A percentile compares a stretch with the other conserved stretches of the same genome.
These are phyloP conservation scores for Cynodonichthys magdalenae DNA, from an alignment of 2,797 vertebrate species.

Conservation along the genomic window DNA sequence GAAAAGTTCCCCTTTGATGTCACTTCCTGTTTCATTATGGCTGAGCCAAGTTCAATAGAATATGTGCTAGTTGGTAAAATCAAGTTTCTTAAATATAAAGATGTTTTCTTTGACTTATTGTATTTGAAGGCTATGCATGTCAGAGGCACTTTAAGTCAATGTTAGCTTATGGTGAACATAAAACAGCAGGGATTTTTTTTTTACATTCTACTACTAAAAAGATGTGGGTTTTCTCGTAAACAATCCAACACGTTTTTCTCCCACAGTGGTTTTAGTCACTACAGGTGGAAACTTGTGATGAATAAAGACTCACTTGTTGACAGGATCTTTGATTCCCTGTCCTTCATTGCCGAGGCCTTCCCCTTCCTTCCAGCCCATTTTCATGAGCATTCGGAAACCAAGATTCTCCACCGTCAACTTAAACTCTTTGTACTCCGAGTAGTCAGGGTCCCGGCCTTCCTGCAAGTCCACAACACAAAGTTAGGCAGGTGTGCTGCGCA, in stretches of 20 bases:
- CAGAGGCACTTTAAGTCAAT: too few relatives aligned
- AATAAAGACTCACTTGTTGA: conserved; percentile 85
- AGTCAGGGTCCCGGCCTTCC: conserved; percentile 97
- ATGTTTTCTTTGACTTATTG: too few relatives aligned
- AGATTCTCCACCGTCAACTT: conserved; percentile 98
- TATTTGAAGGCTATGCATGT: too few relatives aligned
- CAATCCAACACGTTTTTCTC: neutral
- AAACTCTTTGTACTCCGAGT: conserved; percentile 99
- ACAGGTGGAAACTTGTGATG: neutral
- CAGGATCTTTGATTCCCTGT: conserved; percentile 94
- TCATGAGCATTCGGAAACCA: conserved; percentile 98
- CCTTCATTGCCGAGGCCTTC: conserved; percentile 93
- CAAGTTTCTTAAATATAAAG: too few relatives aligned
- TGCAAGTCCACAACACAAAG: conserved; percentile 61
- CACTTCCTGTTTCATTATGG: too few relatives aligned
- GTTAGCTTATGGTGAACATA: too few relatives aligned
- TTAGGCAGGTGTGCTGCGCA: conserved; percentile 8
- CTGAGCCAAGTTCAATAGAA: too few relatives aligned
- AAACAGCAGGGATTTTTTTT: too few relatives aligned
- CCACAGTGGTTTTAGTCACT: neutral
- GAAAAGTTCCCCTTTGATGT: too few relatives aligned
- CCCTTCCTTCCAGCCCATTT: conserved; percentile 99
- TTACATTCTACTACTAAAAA: too few relatives aligned
- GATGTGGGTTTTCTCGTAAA: neutral
- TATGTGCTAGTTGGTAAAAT: too few relatives aligned